Evolutionary conservation across 2,113 vertebrate species (phyloP).

Genomic region (Xenopus tropicalis): UCB_Xtro_10.0 CM004446.2:13009001-13009500

Average conservation of each 20-base stretch:
- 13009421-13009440: too few species aligned
- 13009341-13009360: not conserved
- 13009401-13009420: not conserved
- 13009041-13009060: too few species aligned
- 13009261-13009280: slow-evolving; percentile 97
- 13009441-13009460: too few species aligned
- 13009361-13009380: too few species aligned
- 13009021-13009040: too few species aligned
- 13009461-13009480: not conserved
- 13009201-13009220: slow-evolving; percentile 88
- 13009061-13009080: too few species aligned
- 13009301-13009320: not conserved
- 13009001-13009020: too few species aligned
- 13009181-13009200: slow-evolving; percentile 96
- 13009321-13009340: not conserved
- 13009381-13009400: not conserved
- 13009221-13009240: slow-evolving; percentile 98
- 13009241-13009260: slow-evolving; percentile 97
- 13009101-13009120: too few species aligned
- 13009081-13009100: too few species aligned
- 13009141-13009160: slow-evolving; percentile 71
- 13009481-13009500: slow-evolving; percentile 94
- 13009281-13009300: slow-evolving; percentile 41
- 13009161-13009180: slow-evolving; percentile 98
- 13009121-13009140: too few species aligned